A percentile compares a stretch with the other conserved stretches of the same genome.
phyloP scores from a whole-genome alignment of 2,797 vertebrate species.

The Urosaurus nigricauda region DNA sequence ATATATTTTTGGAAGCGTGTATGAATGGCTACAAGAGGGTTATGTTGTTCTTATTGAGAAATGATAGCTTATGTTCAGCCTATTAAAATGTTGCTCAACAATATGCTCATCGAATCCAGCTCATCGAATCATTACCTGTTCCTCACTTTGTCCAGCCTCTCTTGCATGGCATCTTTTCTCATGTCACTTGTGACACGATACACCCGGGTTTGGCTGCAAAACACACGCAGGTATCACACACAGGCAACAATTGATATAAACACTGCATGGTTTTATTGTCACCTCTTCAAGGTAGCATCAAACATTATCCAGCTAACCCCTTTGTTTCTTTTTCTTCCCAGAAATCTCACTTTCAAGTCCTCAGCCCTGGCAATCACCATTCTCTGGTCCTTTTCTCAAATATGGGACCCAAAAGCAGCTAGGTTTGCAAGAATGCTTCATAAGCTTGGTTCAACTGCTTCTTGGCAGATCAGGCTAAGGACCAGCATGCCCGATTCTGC shows the following conservation, averaged over 20 bases:
- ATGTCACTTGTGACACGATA: conserved; percentile 29
- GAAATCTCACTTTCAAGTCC: neutral
- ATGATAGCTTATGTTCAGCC: neutral
- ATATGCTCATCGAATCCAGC: neutral
- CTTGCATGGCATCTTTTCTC: conserved; percentile 34
- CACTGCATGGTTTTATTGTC: neutral
- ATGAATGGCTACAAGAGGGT: no score
- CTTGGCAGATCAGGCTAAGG: no score
- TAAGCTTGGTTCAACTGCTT: no score
- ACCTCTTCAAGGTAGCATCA: neutral
- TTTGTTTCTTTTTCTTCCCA: neutral
- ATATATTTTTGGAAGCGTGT: neutral
- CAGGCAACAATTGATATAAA: no score
- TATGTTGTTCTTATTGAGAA: neutral
- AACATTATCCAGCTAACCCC: neutral
- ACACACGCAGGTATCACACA: accelerated
- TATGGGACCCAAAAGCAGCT: no score
- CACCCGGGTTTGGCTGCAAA: conserved; percentile 25
- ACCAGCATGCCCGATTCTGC: no score
- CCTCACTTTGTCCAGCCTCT: conserved; percentile 61
- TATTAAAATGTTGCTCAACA: neutral
- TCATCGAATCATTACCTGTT: conserved; percentile 52
- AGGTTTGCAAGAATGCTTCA: no score
- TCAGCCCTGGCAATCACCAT: neutral
- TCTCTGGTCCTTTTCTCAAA: neutral